Base-by-base conservation (phyloP, 2,888 invertebrate genomes). In the Notodonta dromedarius region DNA sequence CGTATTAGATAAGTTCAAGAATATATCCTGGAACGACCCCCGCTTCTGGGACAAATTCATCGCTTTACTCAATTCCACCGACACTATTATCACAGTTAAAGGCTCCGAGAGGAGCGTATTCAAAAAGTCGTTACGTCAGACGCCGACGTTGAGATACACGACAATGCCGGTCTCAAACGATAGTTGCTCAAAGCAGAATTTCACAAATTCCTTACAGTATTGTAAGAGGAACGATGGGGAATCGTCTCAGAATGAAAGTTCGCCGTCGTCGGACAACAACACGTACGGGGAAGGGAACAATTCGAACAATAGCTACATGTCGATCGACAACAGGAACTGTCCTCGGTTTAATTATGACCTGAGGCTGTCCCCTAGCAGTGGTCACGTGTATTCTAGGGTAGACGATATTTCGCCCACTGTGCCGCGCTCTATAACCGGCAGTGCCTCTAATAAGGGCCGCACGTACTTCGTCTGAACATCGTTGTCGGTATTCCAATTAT, bases 31-130 rank as follows among this genome's bases (percentile, higher is more conserved):
- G 95, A 96, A 95, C 70, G 97, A 97, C 82, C 95, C 96, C 58
- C 94, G 96, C 69, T 98, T 98, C 90, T 98, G 98, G 98, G 97
- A 97, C 78, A 96, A 96, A 86, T 94, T 98, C 67, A 94, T 96
- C 83, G 95, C 96, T 63, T 95, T 97, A 93, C 96, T 97, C 54
- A 97, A 97, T 85, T 96, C 96, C 5, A 93, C 93, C 42, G 93
- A 93, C 74, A 93, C 93, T 67, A 92, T 93, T 82, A 94, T 94
- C 66, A 94, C 93, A 16, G 85, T 93, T 61, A 89, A 89, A 83
- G 83, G 87, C 68, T 83, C 90, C 60, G 88, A 93, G 65, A 91
- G 89, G 73, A 90, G 94, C 75, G 89, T 91, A 73, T 94, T 95
- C 83, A 94, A 92, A 80, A 93, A 93, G 78, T 88, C 93, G 65